Evolutionary conservation across 2,888 invertebrate species (phyloP).

Genomic region (Saturnia japonica): DNA sequence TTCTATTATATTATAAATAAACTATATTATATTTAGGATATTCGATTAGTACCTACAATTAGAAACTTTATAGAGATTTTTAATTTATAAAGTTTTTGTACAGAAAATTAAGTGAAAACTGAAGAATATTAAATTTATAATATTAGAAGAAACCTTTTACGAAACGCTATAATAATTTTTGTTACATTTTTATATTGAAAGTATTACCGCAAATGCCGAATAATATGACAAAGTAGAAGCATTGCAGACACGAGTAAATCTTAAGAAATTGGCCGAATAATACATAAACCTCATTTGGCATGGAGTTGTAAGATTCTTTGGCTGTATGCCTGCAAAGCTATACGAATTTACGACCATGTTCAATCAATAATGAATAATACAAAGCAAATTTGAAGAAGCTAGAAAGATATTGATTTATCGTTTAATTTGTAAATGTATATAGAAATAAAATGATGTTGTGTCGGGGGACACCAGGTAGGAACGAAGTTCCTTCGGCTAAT

Average conservation of each 20-base stretch:
- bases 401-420: background rate
- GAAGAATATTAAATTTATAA: no score
- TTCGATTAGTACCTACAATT: no score
- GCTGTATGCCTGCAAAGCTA: constrained; percentile 9
- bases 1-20: no score
- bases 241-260: background rate
- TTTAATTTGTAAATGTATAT: background rate
- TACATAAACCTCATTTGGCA: constrained; percentile 12
- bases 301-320: constrained; percentile 4
- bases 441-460: background rate
- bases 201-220: background rate
- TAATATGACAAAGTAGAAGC: background rate
- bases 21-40: no score
- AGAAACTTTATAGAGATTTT: no score
- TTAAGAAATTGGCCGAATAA: constrained; percentile 2
- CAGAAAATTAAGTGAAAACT: no score
- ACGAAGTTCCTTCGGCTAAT: no score
- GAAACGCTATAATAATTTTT: background rate
- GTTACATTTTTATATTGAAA: background rate
- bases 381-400: background rate
- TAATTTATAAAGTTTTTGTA: no score
- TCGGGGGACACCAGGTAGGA: no score
- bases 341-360: constrained; percentile 1
- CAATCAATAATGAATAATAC: background rate
- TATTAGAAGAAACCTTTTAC: background rate